Conservation (phyloP, 1,140 invertebrate genomes). For the Trichomalopsis sarcophagae region DNA sequence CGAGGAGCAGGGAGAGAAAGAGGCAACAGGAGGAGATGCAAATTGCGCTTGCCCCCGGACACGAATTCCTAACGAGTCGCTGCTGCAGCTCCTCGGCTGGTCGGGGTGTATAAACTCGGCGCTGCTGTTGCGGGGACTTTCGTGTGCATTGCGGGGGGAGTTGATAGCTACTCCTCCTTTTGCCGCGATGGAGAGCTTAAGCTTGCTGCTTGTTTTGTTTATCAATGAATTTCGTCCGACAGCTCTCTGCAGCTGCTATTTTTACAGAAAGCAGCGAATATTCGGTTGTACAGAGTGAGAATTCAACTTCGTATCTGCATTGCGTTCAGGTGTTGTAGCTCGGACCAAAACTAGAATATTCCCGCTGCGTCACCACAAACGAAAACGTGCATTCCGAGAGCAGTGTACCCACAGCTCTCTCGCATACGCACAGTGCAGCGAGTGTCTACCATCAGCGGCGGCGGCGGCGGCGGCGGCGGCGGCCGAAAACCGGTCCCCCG, state of each 20-base stretch:
- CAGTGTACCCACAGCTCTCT: no score
- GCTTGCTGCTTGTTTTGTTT: background rate
- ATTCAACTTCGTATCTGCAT: no score
- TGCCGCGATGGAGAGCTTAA: background rate
- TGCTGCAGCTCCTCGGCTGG: background rate
- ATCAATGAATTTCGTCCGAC: background rate
- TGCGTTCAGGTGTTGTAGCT: no score
- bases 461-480: no score
- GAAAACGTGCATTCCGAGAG: background rate
- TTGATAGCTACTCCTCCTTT: background rate
- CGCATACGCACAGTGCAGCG: no score
- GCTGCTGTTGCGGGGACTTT: background rate
- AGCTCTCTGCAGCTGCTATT: background rate
- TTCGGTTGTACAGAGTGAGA: no score
- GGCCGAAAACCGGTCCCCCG: slow-evolving; percentile 48
- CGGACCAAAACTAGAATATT: no score
- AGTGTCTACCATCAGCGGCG: background rate
- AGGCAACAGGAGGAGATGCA: slow-evolving; percentile 32
- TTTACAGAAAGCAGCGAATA: background rate
- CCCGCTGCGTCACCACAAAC: no score
- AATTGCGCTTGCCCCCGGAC: slow-evolving; percentile 43
- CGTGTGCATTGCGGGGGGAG: background rate
- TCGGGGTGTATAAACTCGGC: slow-evolving; percentile 3
- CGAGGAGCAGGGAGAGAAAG: slow-evolving; percentile 21
- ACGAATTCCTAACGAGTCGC: slow-evolving; percentile 50